Evolutionary conservation across 2,113 vertebrate species (phyloP), one percentile per base, ranked within the genome.

Genomic region (Columba livia): DNA sequence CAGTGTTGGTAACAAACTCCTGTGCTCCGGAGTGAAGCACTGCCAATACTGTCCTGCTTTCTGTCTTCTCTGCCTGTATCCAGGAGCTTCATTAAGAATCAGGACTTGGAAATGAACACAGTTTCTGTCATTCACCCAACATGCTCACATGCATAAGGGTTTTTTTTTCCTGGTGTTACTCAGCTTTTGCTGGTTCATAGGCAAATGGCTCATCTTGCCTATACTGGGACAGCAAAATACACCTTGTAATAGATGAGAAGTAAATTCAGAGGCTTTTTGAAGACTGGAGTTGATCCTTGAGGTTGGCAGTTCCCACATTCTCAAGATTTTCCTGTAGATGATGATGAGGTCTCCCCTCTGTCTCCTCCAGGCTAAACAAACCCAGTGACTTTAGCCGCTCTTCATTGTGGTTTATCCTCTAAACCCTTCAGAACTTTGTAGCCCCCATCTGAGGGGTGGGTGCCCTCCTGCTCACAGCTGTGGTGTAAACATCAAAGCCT

Each of bases 121-220:
- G 18, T 47, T 47, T 18, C 44, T 47, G 62, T 34, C 48, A 56
- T 65, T 86, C 47, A 40, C 9, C 25, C 0, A 3, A 29, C 3
- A 2, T 28, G 32, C 38, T 80, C 8, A 32, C 18, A 20, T 0
- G 3, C 47, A 12, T 2, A 8, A 32, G 47, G 12, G 48, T 19
- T 29, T 79, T 89, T 71, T 54, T 20, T 47, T 81, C 34, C 66
- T 19, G 15, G 47, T 53, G 31, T 65, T 44, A 34, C 14, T 60
- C 11, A 6, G 42, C 31, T 73, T 24, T 38, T 73, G 32, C 36
- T 73, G 26, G 21, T 31, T 25, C 38, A 12, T 28, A 47, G 29
- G n/a, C 10, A 51, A n/a, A 78, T 23, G 58, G 25, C 36, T 86
- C 29, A 5, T 7, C 54, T 81, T 53, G 32, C 14, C n/a, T 74